Base-by-base conservation (phyloP, 2,797 vertebrate species). In the Coracias cyanogaster region DNA sequence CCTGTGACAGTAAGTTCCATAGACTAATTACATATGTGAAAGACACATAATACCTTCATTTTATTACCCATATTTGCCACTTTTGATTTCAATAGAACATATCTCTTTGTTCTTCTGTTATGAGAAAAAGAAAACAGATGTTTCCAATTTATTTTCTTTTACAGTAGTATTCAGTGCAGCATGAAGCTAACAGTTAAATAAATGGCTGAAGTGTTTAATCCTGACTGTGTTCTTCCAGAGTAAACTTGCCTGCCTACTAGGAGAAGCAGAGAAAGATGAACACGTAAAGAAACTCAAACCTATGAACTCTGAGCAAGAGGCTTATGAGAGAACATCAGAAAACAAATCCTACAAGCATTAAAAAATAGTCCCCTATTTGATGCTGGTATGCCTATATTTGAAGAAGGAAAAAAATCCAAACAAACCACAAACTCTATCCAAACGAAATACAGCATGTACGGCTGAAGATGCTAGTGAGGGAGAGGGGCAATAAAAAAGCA, bases 81-180 rank as follows among this genome's bases (percentile, higher is more conserved):
- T 74, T 93, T 89, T 90, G 43, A 89, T 89, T 96, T 94, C 77
- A 80, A 64, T 22, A 76, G 37, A 83, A 83, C 15, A 16, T 66
- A 33, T 74, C 65, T 91, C 67, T 89, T 55, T 35, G 31, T 90
- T 90, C 46, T 90, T 85, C 61, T 46, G 25, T 46, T 85, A 82
- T 4, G 35, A 89, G 62, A 78, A 91, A 86, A 89, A 87, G 37
- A 90, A 91, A 90, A 77, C 83, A 94, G 60, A 87, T 85, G 76
- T 83, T 92, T 87, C 76, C 65, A 74, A 74, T 94, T 90, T 88
- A 83, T 83, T 83, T 94, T 90, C 43, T 83, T 88, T 71, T 76
- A 67, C 46, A 69, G 35, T 64, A 66, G 33, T 29, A 71, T 55
- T 94, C 71, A 91, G 31, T 52, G 82, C 55, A 83, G 69, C 46